phyloP scores from a whole-genome alignment of 1,140 invertebrate genomes.

The Bombyx mandarina region DNA sequence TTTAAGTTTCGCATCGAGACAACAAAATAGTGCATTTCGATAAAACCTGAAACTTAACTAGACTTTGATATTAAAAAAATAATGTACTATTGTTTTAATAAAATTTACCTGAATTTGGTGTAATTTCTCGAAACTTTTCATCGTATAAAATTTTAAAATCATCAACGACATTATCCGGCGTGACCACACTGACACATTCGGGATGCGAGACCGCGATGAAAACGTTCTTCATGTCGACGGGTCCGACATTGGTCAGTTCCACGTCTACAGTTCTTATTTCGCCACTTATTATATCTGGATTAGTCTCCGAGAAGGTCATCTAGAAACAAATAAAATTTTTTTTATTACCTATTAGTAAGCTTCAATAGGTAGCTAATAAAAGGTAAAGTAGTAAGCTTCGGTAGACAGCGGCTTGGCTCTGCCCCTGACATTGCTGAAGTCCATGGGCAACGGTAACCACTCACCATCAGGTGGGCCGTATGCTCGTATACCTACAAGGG shows the following conservation, averaged over 20 bases:
- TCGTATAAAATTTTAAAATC: slow-evolving; percentile 47
- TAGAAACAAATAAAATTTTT: slow-evolving; percentile 15
- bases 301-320: slow-evolving; percentile 79
- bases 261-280: slow-evolving; percentile 80
- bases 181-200: slow-evolving; percentile 74
- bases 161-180: slow-evolving; percentile 29
- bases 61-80: too few species aligned
- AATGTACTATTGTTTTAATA: background rate
- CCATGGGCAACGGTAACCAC: too few species aligned
- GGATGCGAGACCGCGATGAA: slow-evolving; percentile 79
- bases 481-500: too few species aligned
- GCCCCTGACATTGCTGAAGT: too few species aligned
- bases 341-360: background rate
- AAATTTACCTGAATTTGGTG: slow-evolving; percentile 29
- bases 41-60: too few species aligned
- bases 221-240: slow-evolving; percentile 76
- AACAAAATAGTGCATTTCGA: too few species aligned
- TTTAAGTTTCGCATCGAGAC: too few species aligned
- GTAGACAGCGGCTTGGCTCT: too few species aligned
- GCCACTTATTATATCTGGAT: slow-evolving; percentile 78
- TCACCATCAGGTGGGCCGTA: too few species aligned
- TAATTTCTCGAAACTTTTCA: slow-evolving; percentile 40
- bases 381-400: background rate
- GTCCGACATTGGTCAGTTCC: slow-evolving; percentile 79
- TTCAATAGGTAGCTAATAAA: background rate